A percentile compares a stretch with the other conserved stretches of the same genome.
These are phyloP conservation scores for Cordilura impudica DNA, from an alignment of 2,888 invertebrate genomes.

Conservation along the genomic window DNA sequence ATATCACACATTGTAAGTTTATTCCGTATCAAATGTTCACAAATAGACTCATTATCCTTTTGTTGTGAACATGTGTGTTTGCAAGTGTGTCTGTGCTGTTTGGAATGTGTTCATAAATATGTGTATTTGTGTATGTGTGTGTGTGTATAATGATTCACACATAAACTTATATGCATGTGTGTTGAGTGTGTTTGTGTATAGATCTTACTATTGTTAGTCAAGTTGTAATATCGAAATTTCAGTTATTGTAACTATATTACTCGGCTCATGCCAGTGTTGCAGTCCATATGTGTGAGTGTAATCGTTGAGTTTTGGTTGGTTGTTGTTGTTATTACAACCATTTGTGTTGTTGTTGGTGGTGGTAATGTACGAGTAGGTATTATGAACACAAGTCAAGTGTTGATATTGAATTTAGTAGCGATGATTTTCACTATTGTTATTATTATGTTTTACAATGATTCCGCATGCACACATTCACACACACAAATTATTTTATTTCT, in stretches of 20 bases:
- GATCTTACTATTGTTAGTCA: slow-evolving; percentile 21
- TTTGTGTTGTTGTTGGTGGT: slow-evolving; percentile 17
- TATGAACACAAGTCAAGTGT: slow-evolving; percentile 63
- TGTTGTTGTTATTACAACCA: slow-evolving; percentile 9
- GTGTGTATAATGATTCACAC: not conserved
- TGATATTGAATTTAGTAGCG: slow-evolving; percentile 61
- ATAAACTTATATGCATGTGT: not conserved
- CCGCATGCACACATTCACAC: not conserved
- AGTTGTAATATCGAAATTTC: slow-evolving; percentile 27
- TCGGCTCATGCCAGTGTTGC: slow-evolving; percentile 8
- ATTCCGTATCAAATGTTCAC: slow-evolving; percentile 53
- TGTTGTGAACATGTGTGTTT: slow-evolving; percentile 15
- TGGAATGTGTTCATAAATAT: slow-evolving; percentile 27
- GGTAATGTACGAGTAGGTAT: slow-evolving; percentile 35
- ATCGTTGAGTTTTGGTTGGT: not conserved
- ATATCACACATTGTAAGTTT: slow-evolving; percentile 59
- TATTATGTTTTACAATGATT: slow-evolving; percentile 34
- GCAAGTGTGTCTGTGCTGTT: not conserved
- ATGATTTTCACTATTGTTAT: slow-evolving; percentile 54
- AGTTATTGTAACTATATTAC: slow-evolving; percentile 25
- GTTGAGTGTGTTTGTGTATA: not conserved
- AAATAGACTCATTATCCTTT: slow-evolving; percentile 59
- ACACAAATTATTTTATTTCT: too few relatives aligned
- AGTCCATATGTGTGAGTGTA: not conserved
- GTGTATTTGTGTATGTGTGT: slow-evolving; percentile 14